Percentiles rank a stretch among this genome's conserved stretches.
These are phyloP conservation scores for Eremobia ochroleuca DNA, from an alignment of 2,888 invertebrate genomes.

Conservation along the genomic window DNA sequence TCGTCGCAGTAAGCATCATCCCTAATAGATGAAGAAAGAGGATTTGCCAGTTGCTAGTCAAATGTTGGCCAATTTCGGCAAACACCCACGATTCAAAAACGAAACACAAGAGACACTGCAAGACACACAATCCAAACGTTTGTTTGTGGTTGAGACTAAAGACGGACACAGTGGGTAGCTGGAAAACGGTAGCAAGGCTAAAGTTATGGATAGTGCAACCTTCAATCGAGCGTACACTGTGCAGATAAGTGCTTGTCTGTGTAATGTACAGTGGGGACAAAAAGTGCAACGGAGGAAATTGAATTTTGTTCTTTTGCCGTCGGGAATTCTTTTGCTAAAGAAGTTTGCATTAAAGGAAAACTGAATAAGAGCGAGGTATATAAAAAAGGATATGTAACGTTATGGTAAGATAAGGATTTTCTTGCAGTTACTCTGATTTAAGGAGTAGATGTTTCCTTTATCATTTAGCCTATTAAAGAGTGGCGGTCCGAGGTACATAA, in stretches of 20 bases:
- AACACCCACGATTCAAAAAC: slow-evolving; percentile 57
- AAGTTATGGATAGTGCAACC: slow-evolving; percentile 79
- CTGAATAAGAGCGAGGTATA: slow-evolving; percentile 11
- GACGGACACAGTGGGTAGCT: slow-evolving; percentile 61
- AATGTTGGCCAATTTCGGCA: slow-evolving; percentile 71
- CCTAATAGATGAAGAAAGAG: slow-evolving; percentile 62
- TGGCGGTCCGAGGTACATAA: no score
- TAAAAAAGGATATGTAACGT: no score
- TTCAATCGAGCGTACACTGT: slow-evolving; percentile 84
- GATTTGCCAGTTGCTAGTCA: slow-evolving; percentile 66
- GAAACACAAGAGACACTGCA: slow-evolving; percentile 55
- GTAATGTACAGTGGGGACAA: slow-evolving; percentile 71
- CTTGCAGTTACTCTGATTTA: no score
- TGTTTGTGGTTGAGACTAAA: not conserved
- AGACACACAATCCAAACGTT: slow-evolving; percentile 24
- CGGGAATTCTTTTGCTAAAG: slow-evolving; percentile 33
- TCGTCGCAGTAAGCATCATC: slow-evolving; percentile 42
- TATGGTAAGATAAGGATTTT: no score
- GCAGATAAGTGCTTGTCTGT: slow-evolving; percentile 77
- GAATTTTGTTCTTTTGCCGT: slow-evolving; percentile 59
- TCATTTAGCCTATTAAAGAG: no score
- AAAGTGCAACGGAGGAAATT: slow-evolving; percentile 64
- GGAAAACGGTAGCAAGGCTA: slow-evolving; percentile 75
- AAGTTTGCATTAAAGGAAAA: slow-evolving; percentile 52
- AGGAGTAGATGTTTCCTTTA: no score